These are phyloP conservation scores for Erebia aethiops DNA, from an alignment of 2,888 invertebrate genomes.

Conservation along the genomic window DNA sequence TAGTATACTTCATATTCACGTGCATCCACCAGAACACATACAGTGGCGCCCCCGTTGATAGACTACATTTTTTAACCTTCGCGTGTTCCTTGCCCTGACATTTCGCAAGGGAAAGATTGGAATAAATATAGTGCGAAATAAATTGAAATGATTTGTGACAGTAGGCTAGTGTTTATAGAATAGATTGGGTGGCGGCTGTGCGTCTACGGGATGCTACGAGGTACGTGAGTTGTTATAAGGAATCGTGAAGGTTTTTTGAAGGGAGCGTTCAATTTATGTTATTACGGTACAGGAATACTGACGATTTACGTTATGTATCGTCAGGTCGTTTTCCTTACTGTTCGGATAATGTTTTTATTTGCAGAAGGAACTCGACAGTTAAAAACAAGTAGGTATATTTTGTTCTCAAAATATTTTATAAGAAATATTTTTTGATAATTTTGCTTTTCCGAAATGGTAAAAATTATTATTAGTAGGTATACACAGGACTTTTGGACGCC, in stretches of 20 bases:
- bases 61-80: conserved; percentile 15
- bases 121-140: conserved; percentile 62
- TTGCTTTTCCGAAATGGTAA: background rate
- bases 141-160: conserved; percentile 71
- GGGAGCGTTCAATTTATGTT: conserved; percentile 2
- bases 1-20: conserved; percentile 48
- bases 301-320: background rate
- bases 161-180: conserved; percentile 66
- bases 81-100: conserved; percentile 22
- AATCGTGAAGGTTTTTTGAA: conserved; percentile 24
- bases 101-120: conserved; percentile 31
- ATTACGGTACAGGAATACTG: conserved; percentile 4
- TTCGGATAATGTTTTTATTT: background rate
- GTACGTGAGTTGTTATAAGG: conserved; percentile 53
- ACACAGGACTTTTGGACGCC: background rate
- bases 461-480: background rate
- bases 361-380: background rate
- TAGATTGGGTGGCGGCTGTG: conserved; percentile 66
- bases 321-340: background rate
- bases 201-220: conserved; percentile 73
- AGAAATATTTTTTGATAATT: background rate
- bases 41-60: conserved; percentile 22
- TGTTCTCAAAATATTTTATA: background rate
- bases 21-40: conserved; percentile 30
- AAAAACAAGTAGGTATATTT: too few relatives aligned